A percentile compares a stretch with the other conserved stretches of the same genome.
phyloP scores from a whole-genome alignment of 2,797 vertebrate species.

The Acridotheres tristis region DNA sequence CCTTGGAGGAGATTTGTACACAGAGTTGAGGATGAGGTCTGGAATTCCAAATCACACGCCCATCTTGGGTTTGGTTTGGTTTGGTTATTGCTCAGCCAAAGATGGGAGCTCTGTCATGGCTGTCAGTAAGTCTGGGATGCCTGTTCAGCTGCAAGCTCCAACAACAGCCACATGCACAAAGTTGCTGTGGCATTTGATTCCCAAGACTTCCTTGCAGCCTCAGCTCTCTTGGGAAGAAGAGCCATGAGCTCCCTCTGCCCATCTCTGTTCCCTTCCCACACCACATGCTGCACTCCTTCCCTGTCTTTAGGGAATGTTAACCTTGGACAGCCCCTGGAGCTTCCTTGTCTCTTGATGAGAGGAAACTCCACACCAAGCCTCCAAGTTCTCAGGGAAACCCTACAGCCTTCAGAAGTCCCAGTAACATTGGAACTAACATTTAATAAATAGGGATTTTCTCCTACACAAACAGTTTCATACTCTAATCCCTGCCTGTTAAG shows the following conservation, averaged over 20 bases:
- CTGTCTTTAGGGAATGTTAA: background rate
- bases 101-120: background rate
- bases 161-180: background rate
- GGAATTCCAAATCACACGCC: fast-evolving
- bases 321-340: background rate
- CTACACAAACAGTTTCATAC: slow-evolving; percentile 21
- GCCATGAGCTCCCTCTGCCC: background rate
- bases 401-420: background rate
- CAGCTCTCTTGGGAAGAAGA: background rate
- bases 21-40: background rate
- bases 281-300: fast-evolving
- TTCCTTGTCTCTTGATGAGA: background rate
- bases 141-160: background rate
- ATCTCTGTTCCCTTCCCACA: background rate
- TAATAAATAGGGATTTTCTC: slow-evolving; percentile 54
- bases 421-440: background rate
- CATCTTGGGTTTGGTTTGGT: background rate
- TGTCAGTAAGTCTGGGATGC: background rate
- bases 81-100: background rate
- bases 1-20: background rate
- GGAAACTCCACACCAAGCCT: background rate
- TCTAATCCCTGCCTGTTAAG: slow-evolving; percentile 35
- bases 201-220: background rate
- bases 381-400: background rate
- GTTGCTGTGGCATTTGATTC: background rate